Evolutionary conservation across 2,888 invertebrate species (phyloP).

Genomic region (Physocephala rufipes): DNA sequence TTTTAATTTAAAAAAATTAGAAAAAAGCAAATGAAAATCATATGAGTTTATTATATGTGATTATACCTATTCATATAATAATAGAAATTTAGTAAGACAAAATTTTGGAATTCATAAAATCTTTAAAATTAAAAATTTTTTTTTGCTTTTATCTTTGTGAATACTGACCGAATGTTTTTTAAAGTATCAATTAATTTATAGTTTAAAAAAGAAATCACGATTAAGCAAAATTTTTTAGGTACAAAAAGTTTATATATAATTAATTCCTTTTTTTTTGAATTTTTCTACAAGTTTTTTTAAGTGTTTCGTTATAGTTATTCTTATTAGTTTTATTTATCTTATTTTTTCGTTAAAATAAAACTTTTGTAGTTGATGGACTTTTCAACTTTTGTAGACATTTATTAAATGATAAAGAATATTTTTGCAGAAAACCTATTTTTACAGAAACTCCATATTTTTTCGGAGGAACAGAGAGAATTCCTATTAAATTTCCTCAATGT

Average conservation of each 20-base stretch:
- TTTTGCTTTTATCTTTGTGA: slow-evolving; percentile 43
- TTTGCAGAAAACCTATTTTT: neutral
- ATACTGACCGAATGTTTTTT: slow-evolving; percentile 47
- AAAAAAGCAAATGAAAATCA: slow-evolving; percentile 20
- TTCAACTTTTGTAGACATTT: too few relatives aligned
- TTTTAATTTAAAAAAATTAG: slow-evolving; percentile 42
- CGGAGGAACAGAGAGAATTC: too few relatives aligned
- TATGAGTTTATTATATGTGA: slow-evolving; percentile 9
- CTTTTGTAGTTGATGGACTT: too few relatives aligned
- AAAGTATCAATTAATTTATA: slow-evolving; percentile 27
- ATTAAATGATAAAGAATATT: too few relatives aligned
- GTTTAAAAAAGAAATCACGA: slow-evolving; percentile 19
- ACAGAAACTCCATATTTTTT: neutral
- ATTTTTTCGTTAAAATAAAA: too few relatives aligned
- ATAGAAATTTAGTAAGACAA: slow-evolving; percentile 23
- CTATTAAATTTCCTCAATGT: neutral
- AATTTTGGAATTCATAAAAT: slow-evolving; percentile 29
- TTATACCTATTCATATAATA: slow-evolving; percentile 36
- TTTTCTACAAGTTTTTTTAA: slow-evolving; percentile 4
- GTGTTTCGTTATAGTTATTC: neutral
- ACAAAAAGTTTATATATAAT: slow-evolving; percentile 33
- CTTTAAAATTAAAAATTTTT: slow-evolving; percentile 36
- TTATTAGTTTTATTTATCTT: neutral
- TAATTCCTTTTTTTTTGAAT: slow-evolving; percentile 21
- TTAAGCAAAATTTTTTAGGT: slow-evolving; percentile 28